Evolutionary conservation across 2,888 invertebrate genomes (phyloP), one percentile per base, ranked within the genome.

Genomic region (Fragum fragum): DNA sequence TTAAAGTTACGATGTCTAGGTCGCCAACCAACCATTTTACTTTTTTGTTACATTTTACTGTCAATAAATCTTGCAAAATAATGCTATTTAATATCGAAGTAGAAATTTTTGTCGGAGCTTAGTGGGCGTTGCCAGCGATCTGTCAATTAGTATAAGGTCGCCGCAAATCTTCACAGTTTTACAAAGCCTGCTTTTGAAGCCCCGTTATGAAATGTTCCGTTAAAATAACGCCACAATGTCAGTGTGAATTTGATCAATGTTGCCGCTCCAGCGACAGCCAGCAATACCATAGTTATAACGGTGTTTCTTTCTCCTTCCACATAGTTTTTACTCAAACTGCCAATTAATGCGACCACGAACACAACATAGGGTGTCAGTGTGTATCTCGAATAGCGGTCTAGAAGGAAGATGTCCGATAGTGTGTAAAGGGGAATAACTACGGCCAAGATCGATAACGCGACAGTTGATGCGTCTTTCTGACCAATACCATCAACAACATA

Each of bases 281-380:
- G 73, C 42, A 93, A 82, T 0, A 89, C 90, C 0, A 86, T 85
- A 16, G 89, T 82, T 79, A 91, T 91, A 36, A 90, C 88, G 14
- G 92, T 88, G 77, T 91, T 92, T 21, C 86, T 78, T 0, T 85
- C 82, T 11, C 84, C 84, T 16, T 81, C 66, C 52, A 90, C 81
- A 72, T 87, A 93, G 75, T 93, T 90, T 78, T 90, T 91, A 14
- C 83, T 63, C 2, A 92, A 57, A 63, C 89, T 89, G 42, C 93
- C 93, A 59, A 83, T 76, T 9, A 94, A 84, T 9, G 92, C 93
- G 0, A 92, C 77, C 1, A 92, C 84, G 6, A 94, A 66, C 11
- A 92, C 92, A n/a, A 93, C 63, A 86, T 93, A 93, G 0, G 93
- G 93, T 7, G 91, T 92, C 82, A 93, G 86, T 1, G 91, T 91